Conservation (phyloP, 2,113 vertebrate species). For the Anoura caudifer region DNA sequence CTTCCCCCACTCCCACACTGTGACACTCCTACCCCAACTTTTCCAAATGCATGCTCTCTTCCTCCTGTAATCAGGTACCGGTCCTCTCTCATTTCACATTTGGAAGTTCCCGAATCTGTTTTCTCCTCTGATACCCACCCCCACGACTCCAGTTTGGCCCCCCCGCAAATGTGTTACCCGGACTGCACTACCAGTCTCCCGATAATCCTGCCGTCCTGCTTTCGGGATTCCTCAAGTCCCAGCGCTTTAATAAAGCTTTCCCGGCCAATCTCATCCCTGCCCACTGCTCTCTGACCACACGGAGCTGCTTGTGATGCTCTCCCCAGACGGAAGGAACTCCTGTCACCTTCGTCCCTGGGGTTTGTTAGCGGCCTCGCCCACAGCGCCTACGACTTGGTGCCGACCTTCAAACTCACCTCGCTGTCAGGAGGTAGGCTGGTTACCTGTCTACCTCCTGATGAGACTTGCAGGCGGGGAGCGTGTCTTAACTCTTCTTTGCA, state of each 20-base stretch:
- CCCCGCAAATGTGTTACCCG: not conserved
- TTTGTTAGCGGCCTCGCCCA: not conserved
- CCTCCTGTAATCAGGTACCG: not conserved
- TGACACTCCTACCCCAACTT: rapidly evolving
- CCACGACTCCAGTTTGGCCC: not conserved
- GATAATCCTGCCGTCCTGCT: not conserved
- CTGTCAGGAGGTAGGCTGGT: not conserved
- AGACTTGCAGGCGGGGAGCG: not conserved
- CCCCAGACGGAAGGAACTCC: too few relatives aligned
- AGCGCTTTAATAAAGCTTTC: not conserved
- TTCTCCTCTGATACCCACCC: not conserved
- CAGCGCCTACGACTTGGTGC: not conserved
- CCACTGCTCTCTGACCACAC: not conserved
- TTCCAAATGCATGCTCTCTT: not conserved
- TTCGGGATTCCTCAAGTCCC: not conserved
- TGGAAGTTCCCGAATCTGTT: not conserved
- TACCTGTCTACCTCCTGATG: not conserved
- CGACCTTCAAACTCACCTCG: not conserved
- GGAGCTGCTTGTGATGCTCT: not conserved
- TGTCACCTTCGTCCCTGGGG: not conserved
- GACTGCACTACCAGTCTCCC: not conserved
- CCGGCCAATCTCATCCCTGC: too few relatives aligned
- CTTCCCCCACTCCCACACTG: not conserved
- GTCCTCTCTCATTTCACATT: not conserved
- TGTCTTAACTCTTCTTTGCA: not conserved